Base-by-base conservation (phyloP, 2,113 vertebrate genomes). In the Ceyx margarethae region DNA sequence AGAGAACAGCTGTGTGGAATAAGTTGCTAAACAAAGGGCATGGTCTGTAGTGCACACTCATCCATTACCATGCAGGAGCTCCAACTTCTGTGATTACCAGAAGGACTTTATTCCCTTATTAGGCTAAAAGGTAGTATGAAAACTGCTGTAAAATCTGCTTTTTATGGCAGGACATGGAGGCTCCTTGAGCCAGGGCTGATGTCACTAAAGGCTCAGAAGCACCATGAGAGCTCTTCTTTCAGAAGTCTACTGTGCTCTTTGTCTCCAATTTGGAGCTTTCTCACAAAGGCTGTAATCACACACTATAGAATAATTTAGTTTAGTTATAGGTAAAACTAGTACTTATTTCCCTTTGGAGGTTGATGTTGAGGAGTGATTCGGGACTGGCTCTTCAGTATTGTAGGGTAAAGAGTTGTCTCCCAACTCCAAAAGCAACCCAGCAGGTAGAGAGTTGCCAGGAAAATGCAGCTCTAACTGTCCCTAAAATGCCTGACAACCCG, bases 101-200 rank as follows among this genome's bases (percentile, higher is more conserved):
- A 65, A 92, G 51, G 79, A 37, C 74, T 91, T 90, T 62, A 64
- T 93, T 94, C n/a, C 86, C 95, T 76, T 94, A 89, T 91, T 93
- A 93, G 95, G 94, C 73, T 81, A 92, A 89, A 95, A 92, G 67
- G 35, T 87, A 89, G n/a, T 56, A 87, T 48, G 54, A 89, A 94
- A 89, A 83, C 89, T 87, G 81, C 57, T 77, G 67, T 74, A 89
- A 95, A 96, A 92, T 64, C 62, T 91, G 67, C 74, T 93, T 90
- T 91, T 92, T 76, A 77, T 92, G 75, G 86, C 81, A 93, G 81
- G 56, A 79, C 84, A 57, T 53, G 56, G 77, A 79, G 50, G 37
- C 17, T 95, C 33, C 67, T 58, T 66, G 81, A 84, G 74, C 66
- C 85, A 76, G 67, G 43, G 33, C 81, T 91, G 71, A 60, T 92